Percentiles rank a stretch among this genome's conserved stretches.
Conservation (phyloP, 2,113 vertebrate genomes). For the Passer montanus region DNA sequence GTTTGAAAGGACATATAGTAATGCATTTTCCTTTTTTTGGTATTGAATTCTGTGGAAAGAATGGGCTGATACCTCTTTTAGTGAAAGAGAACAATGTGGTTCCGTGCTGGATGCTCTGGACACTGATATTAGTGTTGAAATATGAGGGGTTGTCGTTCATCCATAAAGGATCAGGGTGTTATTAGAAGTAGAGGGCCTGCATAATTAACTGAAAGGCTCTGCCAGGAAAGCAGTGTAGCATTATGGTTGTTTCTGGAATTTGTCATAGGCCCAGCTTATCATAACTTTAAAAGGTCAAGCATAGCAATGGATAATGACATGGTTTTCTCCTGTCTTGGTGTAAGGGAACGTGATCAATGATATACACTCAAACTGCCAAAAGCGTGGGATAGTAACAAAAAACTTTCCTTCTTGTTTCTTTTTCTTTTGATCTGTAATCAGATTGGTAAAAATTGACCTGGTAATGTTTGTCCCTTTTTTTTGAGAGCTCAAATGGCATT, state of each 20-base stretch:
- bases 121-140: not conserved
- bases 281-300: not conserved
- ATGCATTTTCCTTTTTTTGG: not conserved
- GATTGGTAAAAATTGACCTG: not conserved
- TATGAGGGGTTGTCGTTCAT: not conserved
- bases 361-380: not conserved
- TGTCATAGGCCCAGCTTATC: not conserved
- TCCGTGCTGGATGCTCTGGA: not conserved
- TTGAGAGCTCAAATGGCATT: not conserved
- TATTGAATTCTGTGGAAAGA: not conserved
- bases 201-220: not conserved
- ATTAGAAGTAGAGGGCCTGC: not conserved
- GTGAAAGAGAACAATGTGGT: not conserved
- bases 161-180: not conserved
- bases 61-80: not conserved
- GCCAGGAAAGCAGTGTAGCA: not conserved
- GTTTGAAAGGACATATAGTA: not conserved
- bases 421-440: not conserved
- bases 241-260: not conserved
- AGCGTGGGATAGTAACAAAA: not conserved
- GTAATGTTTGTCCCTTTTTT: not conserved
- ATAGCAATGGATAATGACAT: not conserved
- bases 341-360: not conserved
- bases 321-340: not conserved
- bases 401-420: rapidly evolving